phyloP scores from a whole-genome alignment of 1,140 invertebrate genomes.

The Nixonia krombeini region DNA sequence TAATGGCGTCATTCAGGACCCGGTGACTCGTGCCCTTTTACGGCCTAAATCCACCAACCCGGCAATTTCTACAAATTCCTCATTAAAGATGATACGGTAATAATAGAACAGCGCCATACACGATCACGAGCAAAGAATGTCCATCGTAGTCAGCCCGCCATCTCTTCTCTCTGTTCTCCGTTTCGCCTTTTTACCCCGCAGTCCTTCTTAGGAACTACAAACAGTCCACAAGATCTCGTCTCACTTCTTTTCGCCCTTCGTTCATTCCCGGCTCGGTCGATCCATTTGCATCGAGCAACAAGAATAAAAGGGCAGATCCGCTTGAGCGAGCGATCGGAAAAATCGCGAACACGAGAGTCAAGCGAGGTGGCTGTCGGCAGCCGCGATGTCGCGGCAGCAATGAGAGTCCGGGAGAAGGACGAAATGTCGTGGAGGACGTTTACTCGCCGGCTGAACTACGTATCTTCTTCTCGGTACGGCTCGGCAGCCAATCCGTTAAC shows the following conservation, averaged over 20 bases:
- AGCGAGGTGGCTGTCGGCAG: not conserved
- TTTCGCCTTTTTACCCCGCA: constrained; percentile 22
- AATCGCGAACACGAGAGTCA: constrained; percentile 42
- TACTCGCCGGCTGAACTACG: constrained; percentile 24
- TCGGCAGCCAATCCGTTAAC: constrained; percentile 33
- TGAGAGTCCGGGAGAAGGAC: constrained; percentile 19
- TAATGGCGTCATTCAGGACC: too few species aligned
- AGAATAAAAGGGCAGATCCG: constrained; percentile 39
- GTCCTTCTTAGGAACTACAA: constrained; percentile 11
- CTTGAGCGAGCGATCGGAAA: constrained; percentile 30
- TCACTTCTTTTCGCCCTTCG: constrained; percentile 17
- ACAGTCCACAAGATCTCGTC: constrained; percentile 21
- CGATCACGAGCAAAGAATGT: too few species aligned
- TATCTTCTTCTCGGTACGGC: constrained; percentile 20
- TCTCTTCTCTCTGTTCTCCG: too few species aligned
- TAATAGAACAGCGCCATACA: too few species aligned
- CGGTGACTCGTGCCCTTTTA: too few species aligned
- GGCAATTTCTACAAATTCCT: too few species aligned
- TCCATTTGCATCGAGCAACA: constrained; percentile 57
- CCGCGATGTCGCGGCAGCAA: constrained; percentile 4
- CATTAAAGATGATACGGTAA: too few species aligned
- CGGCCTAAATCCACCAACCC: too few species aligned
- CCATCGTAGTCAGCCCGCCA: too few species aligned
- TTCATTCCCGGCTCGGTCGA: constrained; percentile 9
- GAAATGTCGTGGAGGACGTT: constrained; percentile 45